phyloP scores from a whole-genome alignment of 2,797 vertebrate species.

The Danio aesculapii region DNA sequence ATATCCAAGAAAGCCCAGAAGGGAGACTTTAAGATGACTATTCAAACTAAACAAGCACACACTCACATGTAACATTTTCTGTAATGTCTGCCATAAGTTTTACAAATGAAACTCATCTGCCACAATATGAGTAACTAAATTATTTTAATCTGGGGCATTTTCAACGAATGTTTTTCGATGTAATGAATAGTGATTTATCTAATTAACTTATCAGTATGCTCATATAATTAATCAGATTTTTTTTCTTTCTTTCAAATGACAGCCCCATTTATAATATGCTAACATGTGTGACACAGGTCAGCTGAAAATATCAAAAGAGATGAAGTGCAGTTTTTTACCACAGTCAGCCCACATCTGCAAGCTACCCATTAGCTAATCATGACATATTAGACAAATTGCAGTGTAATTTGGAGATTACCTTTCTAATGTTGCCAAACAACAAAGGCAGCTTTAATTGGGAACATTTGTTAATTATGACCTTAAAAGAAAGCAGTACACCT shows the following conservation, averaged over 20 bases:
- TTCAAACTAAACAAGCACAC: background rate
- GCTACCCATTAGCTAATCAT: slow-evolving; percentile 70
- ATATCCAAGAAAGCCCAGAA: too few relatives aligned
- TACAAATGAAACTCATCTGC: background rate
- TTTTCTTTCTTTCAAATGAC: background rate
- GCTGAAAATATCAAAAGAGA: slow-evolving; percentile 57
- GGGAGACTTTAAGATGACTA: too few relatives aligned
- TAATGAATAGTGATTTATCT: background rate
- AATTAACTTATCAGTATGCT: background rate
- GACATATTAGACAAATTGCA: slow-evolving; percentile 72
- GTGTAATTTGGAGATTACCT: slow-evolving; percentile 75
- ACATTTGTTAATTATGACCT: slow-evolving; percentile 67
- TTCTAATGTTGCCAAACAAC: slow-evolving; percentile 70
- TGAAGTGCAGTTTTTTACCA: slow-evolving; percentile 56
- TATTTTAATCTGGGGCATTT: background rate
- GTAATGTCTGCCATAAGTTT: background rate
- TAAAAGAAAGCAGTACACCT: slow-evolving; percentile 61
- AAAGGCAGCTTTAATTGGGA: slow-evolving; percentile 66
- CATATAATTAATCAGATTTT: background rate
- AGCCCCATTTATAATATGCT: background rate
- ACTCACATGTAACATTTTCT: background rate
- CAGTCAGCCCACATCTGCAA: slow-evolving; percentile 73
- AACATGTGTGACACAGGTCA: background rate
- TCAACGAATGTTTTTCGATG: background rate
- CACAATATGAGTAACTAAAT: background rate